Conservation (phyloP, 2,113 vertebrate genomes). For the Lipotes vexillifer region DNA sequence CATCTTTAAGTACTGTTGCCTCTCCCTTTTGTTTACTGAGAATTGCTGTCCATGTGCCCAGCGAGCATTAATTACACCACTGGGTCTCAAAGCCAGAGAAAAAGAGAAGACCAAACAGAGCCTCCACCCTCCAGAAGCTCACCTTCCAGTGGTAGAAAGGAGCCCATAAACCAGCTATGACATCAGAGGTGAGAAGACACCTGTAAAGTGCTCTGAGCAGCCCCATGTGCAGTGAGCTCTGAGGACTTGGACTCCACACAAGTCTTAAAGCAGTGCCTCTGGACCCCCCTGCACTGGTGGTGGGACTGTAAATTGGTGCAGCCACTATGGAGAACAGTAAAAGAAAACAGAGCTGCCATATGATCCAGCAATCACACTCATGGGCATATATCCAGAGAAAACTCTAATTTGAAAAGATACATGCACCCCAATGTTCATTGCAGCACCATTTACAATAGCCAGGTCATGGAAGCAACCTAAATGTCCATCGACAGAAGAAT, state of each 20-base stretch:
- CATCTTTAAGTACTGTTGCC: background rate
- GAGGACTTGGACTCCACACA: background rate
- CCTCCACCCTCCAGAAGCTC: background rate
- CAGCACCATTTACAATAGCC: no score
- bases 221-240: rapidly evolving
- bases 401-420: no score
- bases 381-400: no score
- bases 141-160: background rate
- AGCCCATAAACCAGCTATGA: background rate
- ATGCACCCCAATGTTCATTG: no score
- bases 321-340: no score
- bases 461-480: no score
- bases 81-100: background rate
- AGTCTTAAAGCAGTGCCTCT: background rate
- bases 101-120: background rate
- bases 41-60: background rate
- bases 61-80: background rate
- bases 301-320: no score
- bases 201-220: rapidly evolving
- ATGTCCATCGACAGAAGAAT: no score
- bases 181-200: background rate
- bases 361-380: no score
- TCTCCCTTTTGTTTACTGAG: background rate
- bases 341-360: no score
- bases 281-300: background rate